Base-by-base conservation (phyloP, 2,888 invertebrate species). In the Caenorhabditis parvicauda region DNA sequence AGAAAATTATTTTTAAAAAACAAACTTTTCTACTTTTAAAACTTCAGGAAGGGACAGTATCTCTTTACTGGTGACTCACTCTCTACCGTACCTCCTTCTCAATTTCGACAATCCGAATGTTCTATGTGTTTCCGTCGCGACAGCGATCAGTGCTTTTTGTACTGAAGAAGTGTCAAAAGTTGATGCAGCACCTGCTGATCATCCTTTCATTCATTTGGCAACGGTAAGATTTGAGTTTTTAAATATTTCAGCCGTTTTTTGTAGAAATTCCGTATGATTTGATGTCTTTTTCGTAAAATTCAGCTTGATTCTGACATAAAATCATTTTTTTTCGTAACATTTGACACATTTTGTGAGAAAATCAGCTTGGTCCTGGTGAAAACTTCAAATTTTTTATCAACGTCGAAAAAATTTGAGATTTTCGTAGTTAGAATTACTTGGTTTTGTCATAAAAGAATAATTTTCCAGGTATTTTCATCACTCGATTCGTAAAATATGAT, bases 51-150 rank as follows among this genome's bases (percentile, higher is more conserved):
- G 47, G 2, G 49, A 56, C 32, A 56, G 62, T 47, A 54, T 65
- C 29, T 65, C 63, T 21, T 45, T 70, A 3, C 54, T 72, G 9
- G 59, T 70, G 35, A 42, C 51, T 12, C 64, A 96, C 0, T 83
- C 96, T 48, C 85, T 99, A 72, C 98, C 98, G 0, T 93, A 94
- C 82, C 90, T 98, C 89, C 85, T 98, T 67, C 85, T 91, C 43
- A 91, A 95, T 82, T 99, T 95, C 81, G 98, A 99, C 82, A 92
- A 93, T 77, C 95, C 95, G 22, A 94, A 91, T 81, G 89, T 90
- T 77, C 85, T 92, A 28, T 96, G 96, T 82, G 89, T 92, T 59
- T 87, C 90, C 70, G 92, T 93, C 69, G 95, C 96, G 0, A 92
- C 94, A 82, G 90, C 92, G 79, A 94, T 98, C 65, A 54, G 58